Base-by-base conservation (phyloP, 2,797 vertebrate species). In the Acestrorhynchus altus region DNA sequence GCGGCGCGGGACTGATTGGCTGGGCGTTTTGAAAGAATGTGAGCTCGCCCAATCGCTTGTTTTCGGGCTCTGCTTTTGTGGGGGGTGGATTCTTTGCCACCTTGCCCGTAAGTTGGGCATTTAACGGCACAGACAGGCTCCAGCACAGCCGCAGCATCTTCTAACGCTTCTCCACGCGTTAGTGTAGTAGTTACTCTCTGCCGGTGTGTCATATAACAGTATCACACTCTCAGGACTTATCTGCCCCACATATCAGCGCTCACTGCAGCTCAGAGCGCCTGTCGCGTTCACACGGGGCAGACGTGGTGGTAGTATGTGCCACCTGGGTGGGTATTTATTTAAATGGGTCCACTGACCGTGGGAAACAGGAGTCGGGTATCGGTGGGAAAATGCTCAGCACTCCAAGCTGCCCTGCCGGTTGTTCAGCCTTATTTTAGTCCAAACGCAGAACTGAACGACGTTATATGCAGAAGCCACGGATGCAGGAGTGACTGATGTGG, bases 361-460 rank as follows among this genome's bases (percentile, higher is more conserved):
- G 72, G 72, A 74, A 74, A 65, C 46, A 24, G 72, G 60, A 74
- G 60, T 74, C 72, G 31, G 72, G 72, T 74, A 54, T 74, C 72
- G 65, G 72, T 74, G 72, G 60, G 72, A 65, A 74, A 74, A 40
- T 74, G 60, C 56, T 74, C 44, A 64, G 47, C 72, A 54, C 60
- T 65, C 26, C 18, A 74, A 65, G 72, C 54, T 52, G 72, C n/a
- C 42, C 59, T 64, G 72, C 72, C 46, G 59, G 72, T 74, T 64
- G 72, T 46, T 64, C 72, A 74, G 60, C 72, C 49, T 63, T 74
- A 74, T 64, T 74, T 64, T 64, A 74, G 72, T 60, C 72, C 52
- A 64, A 74, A 74, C 44, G 72, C 61, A 65, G 11, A 74, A 20
- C 20, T 52, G n/a, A 56, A 47, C 9, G 31, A 35, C n/a, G n/a